phyloP scores from a whole-genome alignment of 2,113 vertebrate genomes.

The Heteronetta atricapilla region DNA sequence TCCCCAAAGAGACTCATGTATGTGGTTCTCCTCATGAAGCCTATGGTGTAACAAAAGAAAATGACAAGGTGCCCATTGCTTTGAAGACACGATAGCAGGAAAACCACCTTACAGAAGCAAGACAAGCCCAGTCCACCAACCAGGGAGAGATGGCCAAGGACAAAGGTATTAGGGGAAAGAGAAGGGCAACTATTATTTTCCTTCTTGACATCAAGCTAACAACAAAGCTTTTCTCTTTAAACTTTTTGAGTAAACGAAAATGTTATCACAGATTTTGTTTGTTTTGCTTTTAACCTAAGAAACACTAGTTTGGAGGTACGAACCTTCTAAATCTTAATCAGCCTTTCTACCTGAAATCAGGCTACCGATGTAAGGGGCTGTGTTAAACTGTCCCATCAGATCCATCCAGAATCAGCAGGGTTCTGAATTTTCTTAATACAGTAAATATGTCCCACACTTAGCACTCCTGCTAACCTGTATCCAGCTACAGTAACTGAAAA shows the following conservation, averaged over 20 bases:
- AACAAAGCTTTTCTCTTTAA: neutral
- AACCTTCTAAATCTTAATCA: neutral
- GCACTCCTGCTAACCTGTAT: neutral
- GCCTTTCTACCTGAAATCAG: neutral
- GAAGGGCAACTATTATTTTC: neutral
- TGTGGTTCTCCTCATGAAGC: neutral
- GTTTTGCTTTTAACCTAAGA: neutral
- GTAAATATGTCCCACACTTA: neutral
- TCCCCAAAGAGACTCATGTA: accelerated
- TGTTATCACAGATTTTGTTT: neutral
- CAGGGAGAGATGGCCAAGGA: neutral
- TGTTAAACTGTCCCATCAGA: neutral
- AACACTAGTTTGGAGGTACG: neutral
- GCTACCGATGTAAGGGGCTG: neutral
- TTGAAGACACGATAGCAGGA: neutral
- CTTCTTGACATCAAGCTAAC: neutral
- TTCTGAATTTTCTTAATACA: neutral
- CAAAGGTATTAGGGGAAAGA: neutral
- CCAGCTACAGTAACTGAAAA: neutral
- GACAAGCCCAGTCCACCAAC: neutral
- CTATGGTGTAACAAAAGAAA: neutral
- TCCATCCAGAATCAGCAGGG: neutral
- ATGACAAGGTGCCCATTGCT: neutral
- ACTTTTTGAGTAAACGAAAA: neutral
- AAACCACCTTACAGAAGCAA: neutral